These are phyloP conservation scores for Pseudotriccus pelzelni DNA, from an alignment of 2,797 vertebrate genomes.

Conservation along the genomic window DNA sequence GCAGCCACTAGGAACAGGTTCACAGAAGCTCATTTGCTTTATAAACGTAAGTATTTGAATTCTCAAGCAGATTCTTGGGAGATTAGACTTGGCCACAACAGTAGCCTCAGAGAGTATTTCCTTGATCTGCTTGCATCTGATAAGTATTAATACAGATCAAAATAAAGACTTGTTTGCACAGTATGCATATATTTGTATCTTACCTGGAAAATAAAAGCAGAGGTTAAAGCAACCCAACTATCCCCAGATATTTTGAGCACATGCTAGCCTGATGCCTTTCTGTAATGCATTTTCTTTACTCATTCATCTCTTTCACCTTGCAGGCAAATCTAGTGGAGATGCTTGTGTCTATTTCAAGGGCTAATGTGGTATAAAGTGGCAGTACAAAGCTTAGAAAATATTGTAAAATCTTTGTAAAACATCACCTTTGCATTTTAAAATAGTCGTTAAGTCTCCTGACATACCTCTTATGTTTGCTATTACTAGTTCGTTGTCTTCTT, in stretches of 20 bases:
- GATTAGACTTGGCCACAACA: background rate
- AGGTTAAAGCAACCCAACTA: background rate
- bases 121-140: constrained; percentile 28
- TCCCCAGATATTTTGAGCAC: background rate
- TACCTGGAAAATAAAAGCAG: background rate
- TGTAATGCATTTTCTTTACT: background rate
- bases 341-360: background rate
- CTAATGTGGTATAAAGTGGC: background rate
- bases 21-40: background rate
- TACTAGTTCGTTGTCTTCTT: background rate
- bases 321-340: background rate
- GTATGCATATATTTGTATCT: background rate
- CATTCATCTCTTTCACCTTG: background rate
- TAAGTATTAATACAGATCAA: constrained; percentile 20
- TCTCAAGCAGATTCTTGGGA: background rate
- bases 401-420: background rate
- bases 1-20: background rate
- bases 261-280: background rate
- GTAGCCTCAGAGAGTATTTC: background rate
- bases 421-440: background rate
- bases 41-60: constrained; percentile 8
- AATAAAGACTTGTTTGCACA: constrained; percentile 23
- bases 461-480: background rate
- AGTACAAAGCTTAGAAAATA: background rate
- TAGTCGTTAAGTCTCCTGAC: background rate